phyloP scores from a whole-genome alignment of 2,797 vertebrate species.

The Cottoperca gobio region DNA sequence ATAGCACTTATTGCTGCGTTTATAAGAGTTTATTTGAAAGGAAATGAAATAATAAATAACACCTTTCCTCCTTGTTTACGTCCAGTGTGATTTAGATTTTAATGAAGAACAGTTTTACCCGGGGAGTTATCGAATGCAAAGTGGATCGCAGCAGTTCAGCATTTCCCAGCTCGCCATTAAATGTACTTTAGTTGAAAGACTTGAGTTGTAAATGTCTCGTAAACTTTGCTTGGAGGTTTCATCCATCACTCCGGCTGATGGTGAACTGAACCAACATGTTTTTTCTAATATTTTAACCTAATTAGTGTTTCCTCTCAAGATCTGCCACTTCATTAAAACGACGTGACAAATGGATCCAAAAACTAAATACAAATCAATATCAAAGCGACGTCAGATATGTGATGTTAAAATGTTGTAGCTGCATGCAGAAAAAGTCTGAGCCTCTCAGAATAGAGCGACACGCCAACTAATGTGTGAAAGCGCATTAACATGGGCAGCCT shows the following conservation, averaged over 20 bases:
- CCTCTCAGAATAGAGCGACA: not conserved
- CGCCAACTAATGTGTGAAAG: conserved; percentile 1
- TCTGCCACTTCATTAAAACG: conserved; percentile 36
- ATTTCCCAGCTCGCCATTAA: not conserved
- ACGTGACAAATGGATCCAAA: not conserved
- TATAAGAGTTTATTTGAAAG: conserved; percentile 11
- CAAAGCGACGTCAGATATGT: not conserved
- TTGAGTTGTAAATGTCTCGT: not conserved
- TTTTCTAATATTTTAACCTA: conserved; percentile 17
- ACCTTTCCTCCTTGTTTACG: conserved; percentile 4
- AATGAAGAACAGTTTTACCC: conserved; percentile 13
- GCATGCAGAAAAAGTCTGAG: not conserved
- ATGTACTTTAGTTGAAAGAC: conserved; percentile 3
- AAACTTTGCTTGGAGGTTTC: not conserved
- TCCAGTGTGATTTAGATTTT: conserved; percentile 21
- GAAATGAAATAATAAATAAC: not conserved
- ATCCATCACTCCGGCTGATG: not conserved
- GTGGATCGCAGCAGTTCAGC: conserved; percentile 1
- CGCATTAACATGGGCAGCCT: not conserved
- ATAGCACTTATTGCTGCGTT: not conserved
- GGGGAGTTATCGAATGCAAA: conserved; percentile 1
- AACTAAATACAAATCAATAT: not conserved
- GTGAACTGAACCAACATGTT: conserved; percentile 2
- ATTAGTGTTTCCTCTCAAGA: conserved; percentile 19
- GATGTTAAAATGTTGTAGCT: not conserved